Evolutionary conservation across 2,888 invertebrate species (phyloP), one percentile per base, ranked within the genome.

Genomic region (Pseudoips prasinana): DNA sequence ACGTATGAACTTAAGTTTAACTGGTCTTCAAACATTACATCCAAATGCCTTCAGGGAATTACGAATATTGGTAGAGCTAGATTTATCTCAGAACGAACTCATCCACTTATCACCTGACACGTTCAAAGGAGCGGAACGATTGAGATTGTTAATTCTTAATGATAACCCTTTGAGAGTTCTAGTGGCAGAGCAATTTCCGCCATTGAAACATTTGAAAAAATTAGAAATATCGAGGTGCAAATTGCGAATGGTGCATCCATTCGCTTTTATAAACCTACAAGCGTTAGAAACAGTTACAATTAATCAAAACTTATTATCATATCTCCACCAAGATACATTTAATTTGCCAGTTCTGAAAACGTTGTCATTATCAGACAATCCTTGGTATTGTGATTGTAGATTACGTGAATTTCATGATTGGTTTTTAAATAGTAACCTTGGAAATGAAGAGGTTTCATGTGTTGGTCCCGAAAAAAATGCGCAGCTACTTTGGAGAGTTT

Each of bases 381-480:
- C 94, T 4, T 97, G 97, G 97, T 91, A 91, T 52, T 97, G 97
- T 73, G 96, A 97, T 78, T 97, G 97, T 76, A 92, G 94, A 57
- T 77, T 97, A 46, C 91, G 94, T 30, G 93, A 93, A 26, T 95
- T 97, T 61, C 92, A 96, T 29, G 92, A 92, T 48, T 96, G 96
- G 96, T 93, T 95, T 68, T 86, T 95, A 10, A 90, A 91, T 34
- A 93, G 92, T 53, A 95, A 95, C 64, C 88, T 97, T 18, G 93
- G 93, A 39, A 94, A 94, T 33, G 92, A 93, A 46, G 91, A 94
- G 23, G 90, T 96, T 14, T 89, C 90, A 19, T 95, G 95, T 63
- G 88, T 90, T 10, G 92, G 92, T 7, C 97, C 97, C 1, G 84
- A 90, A 24, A 89, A 90, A 41, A 86, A 94, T 34, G 88, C 90